A percentile compares a stretch with the other conserved stretches of the same genome.
These are phyloP conservation scores for Enteromius fasciolatus DNA, from an alignment of 2,797 vertebrate genomes.

Conservation along the genomic window DNA sequence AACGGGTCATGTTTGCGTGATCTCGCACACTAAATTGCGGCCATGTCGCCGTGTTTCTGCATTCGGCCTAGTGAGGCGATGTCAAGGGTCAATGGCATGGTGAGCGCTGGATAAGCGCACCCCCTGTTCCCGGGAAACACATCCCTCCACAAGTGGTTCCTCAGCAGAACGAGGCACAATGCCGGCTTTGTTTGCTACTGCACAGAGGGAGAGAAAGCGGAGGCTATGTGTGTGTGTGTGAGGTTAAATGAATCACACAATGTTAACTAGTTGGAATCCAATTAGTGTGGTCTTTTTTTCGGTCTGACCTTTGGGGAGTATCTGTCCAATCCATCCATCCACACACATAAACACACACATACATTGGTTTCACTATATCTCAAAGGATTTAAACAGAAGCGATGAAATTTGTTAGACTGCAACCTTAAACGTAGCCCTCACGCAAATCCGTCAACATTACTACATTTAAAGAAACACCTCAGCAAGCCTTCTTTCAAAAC, in stretches of 20 bases:
- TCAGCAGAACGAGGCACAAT: constrained; percentile 73
- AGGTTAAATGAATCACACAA: constrained; percentile 78
- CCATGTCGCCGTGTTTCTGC: constrained; percentile 73
- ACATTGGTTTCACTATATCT: not conserved
- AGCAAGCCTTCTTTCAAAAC: not conserved
- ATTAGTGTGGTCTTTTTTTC: constrained; percentile 75
- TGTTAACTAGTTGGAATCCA: constrained; percentile 77
- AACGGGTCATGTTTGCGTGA: constrained; percentile 75
- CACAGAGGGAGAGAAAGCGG: constrained; percentile 37
- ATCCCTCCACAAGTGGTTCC: constrained; percentile 68
- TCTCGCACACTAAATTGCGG: constrained; percentile 76
- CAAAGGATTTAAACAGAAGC: constrained; percentile 1
- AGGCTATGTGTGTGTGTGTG: constrained; percentile 53
- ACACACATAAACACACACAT: constrained; percentile 33
- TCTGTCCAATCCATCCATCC: constrained; percentile 64
- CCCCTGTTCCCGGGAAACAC: constrained; percentile 68
- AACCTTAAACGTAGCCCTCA: not conserved
- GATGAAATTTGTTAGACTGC: not conserved
- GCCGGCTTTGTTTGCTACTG: constrained; percentile 71
- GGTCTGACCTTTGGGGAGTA: constrained; percentile 74
- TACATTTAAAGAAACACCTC: not conserved
- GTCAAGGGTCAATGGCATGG: constrained; percentile 75
- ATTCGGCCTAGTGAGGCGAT: constrained; percentile 57
- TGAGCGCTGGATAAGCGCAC: constrained; percentile 68
- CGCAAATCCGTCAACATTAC: not conserved